Conservation (phyloP, 2,113 vertebrate genomes). For the Callopanchax toddi region DNA sequence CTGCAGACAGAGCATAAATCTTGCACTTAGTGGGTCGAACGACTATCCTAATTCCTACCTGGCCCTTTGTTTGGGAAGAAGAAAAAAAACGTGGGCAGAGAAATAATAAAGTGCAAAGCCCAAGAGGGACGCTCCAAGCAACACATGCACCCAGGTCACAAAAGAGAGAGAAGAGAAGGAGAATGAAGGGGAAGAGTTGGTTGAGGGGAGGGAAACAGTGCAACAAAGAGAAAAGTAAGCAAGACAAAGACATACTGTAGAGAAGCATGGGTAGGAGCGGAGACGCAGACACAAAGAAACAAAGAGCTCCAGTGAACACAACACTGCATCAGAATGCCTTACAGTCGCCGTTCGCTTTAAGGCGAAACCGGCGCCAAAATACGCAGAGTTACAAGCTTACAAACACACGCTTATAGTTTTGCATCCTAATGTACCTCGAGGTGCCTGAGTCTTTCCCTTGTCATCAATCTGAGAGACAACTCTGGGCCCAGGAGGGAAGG, state of each 20-base stretch:
- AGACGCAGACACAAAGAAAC: slow-evolving; percentile 70
- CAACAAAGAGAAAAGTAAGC: slow-evolving; percentile 66
- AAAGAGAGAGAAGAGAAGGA: slow-evolving; percentile 42
- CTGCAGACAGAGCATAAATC: slow-evolving; percentile 46
- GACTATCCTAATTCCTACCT: slow-evolving; percentile 54
- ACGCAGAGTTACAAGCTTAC: slow-evolving; percentile 16
- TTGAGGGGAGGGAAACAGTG: slow-evolving; percentile 43
- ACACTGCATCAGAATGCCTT: slow-evolving; percentile 20
- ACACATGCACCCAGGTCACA: slow-evolving; percentile 59
- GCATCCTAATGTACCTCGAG: slow-evolving; percentile 67
- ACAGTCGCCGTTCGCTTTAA: slow-evolving; percentile 37
- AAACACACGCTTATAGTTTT: slow-evolving; percentile 44
- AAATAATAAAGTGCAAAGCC: slow-evolving; percentile 68
- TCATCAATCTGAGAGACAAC: slow-evolving; percentile 76
- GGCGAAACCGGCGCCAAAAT: slow-evolving; percentile 32
- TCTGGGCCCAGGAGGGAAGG: slow-evolving; percentile 60
- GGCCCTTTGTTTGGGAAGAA: slow-evolving; percentile 57
- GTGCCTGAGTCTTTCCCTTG: slow-evolving; percentile 51
- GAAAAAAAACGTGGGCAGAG: slow-evolving; percentile 31
- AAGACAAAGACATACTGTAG: slow-evolving; percentile 59
- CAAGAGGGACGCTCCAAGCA: slow-evolving; percentile 54
- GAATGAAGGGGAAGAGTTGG: slow-evolving; percentile 42
- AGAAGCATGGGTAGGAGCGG: slow-evolving; percentile 34
- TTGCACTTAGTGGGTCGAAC: slow-evolving; percentile 40
- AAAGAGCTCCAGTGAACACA: slow-evolving; percentile 51